These are phyloP conservation scores for Megaceryle alcyon DNA, from an alignment of 2,797 vertebrate species.

Conservation along the genomic window DNA sequence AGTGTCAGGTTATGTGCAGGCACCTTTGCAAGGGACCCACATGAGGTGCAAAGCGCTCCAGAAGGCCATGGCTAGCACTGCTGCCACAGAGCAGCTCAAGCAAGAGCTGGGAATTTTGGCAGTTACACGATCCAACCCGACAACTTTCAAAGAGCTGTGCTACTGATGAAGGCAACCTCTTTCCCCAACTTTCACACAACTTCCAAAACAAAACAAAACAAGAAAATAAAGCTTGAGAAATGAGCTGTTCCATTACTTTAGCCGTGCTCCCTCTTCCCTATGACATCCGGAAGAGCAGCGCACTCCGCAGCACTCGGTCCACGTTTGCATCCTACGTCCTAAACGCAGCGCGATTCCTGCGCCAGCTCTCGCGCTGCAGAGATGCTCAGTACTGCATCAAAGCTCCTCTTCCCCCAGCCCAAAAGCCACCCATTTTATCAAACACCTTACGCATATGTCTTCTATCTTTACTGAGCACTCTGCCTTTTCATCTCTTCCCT, in stretches of 20 bases:
- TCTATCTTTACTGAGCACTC: neutral
- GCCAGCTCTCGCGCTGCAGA: neutral
- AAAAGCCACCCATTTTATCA: neutral
- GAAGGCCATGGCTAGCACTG: neutral
- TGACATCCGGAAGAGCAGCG: rapidly evolving
- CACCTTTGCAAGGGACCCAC: neutral
- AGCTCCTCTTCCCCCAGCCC: neutral
- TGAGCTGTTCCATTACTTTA: neutral
- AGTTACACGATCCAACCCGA: neutral
- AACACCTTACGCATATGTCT: neutral
- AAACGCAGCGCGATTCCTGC: neutral
- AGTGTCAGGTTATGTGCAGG: neutral
- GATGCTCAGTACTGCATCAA: neutral
- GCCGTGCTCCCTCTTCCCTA: neutral
- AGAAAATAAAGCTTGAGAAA: neutral
- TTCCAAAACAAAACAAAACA: neutral
- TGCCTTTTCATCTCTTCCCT: neutral
- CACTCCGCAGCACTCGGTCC: neutral
- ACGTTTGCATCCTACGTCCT: neutral
- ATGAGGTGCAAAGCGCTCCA: neutral
- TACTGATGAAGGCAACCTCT: neutral
- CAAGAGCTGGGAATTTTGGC: neutral
- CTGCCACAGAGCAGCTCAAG: neutral
- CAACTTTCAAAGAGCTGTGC: neutral
- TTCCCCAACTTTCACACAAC: neutral